Percentiles rank a stretch among this genome's conserved stretches.
Evolutionary conservation across 2,797 vertebrate genomes (phyloP).

Genomic region (Stomatorhinus walkeri): DNA sequence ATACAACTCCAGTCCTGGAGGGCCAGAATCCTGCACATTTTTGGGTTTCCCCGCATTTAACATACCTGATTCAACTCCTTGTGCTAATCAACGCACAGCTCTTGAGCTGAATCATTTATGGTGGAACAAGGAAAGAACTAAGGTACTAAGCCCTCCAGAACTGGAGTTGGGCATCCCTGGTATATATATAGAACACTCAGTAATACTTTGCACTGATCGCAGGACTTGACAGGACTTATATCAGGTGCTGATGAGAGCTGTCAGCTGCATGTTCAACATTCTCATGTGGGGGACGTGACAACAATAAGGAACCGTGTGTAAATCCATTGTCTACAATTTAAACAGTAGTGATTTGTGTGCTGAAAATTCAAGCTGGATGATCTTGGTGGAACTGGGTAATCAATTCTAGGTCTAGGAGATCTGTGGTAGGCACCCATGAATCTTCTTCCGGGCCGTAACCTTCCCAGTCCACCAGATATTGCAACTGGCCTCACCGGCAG

Average conservation of each 20-base stretch:
- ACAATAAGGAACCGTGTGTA: not conserved
- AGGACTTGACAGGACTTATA: not conserved
- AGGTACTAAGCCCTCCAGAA: too few relatives aligned
- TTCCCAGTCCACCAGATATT: not conserved
- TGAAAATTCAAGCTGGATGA: not conserved
- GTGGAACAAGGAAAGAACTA: too few relatives aligned
- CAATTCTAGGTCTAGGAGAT: not conserved
- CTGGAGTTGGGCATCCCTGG: too few relatives aligned
- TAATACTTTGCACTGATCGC: not conserved
- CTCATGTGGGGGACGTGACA: not conserved
- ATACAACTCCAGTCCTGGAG: too few relatives aligned
- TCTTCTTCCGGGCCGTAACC: not conserved
- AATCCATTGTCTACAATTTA: not conserved
- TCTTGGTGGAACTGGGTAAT: not conserved
- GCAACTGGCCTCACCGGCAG: not conserved
- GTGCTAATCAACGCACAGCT: too few relatives aligned
- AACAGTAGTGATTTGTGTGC: not conserved
- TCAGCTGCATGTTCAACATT: not conserved
- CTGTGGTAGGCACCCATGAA: not conserved
- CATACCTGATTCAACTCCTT: too few relatives aligned
- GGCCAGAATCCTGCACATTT: too few relatives aligned
- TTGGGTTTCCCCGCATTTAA: too few relatives aligned
- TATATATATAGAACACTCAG: not conserved
- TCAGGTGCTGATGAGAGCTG: not conserved
- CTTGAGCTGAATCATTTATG: too few relatives aligned